Evolutionary conservation across 2,888 invertebrate species (phyloP).

Genomic region (Dryobota labecula): DNA sequence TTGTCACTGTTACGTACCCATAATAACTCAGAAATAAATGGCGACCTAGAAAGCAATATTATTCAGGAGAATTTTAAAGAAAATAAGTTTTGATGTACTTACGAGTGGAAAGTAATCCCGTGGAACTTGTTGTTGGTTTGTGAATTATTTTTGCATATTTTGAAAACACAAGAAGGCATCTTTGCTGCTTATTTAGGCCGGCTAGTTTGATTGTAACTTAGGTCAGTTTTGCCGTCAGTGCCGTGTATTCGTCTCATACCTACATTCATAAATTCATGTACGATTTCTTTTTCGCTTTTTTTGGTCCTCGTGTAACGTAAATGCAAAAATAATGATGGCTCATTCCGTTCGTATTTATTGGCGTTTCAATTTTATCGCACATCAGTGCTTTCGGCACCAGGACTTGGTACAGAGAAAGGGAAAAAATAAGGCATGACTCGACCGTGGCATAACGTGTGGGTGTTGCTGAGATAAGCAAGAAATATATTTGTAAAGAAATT

Average conservation of each 20-base stretch:
- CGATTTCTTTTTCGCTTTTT: conserved; percentile 43
- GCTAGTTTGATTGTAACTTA: no score
- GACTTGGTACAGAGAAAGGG: conserved; percentile 55
- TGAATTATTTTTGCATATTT: no score
- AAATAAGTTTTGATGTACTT: no score
- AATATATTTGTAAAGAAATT: conserved; percentile 57
- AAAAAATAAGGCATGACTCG: conserved; percentile 62
- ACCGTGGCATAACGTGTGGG: conserved; percentile 63
- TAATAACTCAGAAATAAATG: no score
- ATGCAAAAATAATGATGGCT: conserved; percentile 74
- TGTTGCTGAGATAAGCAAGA: conserved; percentile 67
- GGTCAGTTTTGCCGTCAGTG: no score
- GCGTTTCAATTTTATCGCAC: conserved; percentile 69
- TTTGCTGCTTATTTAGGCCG: no score
- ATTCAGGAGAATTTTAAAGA: no score
- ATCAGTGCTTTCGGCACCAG: conserved; percentile 62
- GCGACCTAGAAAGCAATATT: no score
- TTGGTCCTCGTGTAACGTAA: conserved; percentile 60
- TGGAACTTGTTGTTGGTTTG: no score
- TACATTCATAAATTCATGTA: conserved; percentile 50
- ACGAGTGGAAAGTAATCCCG: no score
- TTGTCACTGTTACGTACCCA: no score
- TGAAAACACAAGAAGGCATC: no score
- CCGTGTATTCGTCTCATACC: conserved; percentile 23
- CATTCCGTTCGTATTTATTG: conserved; percentile 65